These are phyloP conservation scores for Cyphomyrus discorhynchus DNA, from an alignment of 2,113 vertebrate species.

Conservation along the genomic window DNA sequence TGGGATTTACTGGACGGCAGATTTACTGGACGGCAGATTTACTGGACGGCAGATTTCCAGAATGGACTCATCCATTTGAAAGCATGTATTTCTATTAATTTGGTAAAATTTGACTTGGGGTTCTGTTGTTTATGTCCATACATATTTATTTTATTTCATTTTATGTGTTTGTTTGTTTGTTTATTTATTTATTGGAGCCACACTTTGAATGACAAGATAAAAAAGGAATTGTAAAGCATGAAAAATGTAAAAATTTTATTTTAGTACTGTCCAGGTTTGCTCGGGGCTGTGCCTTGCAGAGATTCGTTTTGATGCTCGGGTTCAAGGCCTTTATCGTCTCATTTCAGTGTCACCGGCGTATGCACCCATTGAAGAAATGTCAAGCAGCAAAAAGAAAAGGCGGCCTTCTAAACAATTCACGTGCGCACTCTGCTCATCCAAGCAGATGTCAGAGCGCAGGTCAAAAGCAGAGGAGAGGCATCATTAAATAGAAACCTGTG, in stretches of 20 bases:
- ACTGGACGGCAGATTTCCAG: neutral
- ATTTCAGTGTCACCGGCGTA: neutral
- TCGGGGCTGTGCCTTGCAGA: neutral
- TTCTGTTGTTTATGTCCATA: neutral
- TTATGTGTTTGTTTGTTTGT: neutral
- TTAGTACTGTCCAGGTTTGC: neutral
- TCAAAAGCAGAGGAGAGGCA: neutral
- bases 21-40: too few species aligned
- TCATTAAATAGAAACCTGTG: neutral
- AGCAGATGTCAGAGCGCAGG: neutral
- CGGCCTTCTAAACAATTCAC: neutral
- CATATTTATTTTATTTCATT: neutral
- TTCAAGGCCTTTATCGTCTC: neutral
- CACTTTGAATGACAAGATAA: neutral
- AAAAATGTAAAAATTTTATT: neutral
- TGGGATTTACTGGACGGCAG: neutral
- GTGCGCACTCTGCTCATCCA: neutral
- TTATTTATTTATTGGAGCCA: neutral
- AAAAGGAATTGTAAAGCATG: neutral
- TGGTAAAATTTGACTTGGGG: neutral
- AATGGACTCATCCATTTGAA: neutral
- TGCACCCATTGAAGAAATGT: neutral
- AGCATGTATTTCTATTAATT: neutral
- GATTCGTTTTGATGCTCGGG: neutral
- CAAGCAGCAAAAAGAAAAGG: neutral